Evolutionary conservation across 2,888 invertebrate genomes (phyloP).

Genomic region (Acleris laterana): DNA sequence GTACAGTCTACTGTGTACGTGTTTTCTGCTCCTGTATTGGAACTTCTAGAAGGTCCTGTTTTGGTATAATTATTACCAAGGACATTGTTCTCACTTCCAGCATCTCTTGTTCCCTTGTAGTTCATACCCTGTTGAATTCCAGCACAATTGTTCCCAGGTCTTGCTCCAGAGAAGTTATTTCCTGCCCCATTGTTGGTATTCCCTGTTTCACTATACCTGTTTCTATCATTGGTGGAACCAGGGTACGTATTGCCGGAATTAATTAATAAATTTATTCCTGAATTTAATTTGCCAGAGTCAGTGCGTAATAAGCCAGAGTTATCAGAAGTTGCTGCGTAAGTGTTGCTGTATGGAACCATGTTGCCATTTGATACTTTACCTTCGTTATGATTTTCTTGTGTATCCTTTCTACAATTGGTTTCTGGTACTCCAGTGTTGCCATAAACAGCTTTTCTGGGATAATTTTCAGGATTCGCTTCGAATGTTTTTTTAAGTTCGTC

Average conservation of each 20-base stretch:
- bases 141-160: not conserved
- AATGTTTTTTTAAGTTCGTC: not conserved
- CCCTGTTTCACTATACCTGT: not conserved
- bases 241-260: not conserved
- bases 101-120: not conserved
- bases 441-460: conserved; percentile 8
- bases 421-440: not conserved
- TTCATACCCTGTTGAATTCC: not conserved
- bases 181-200: not conserved
- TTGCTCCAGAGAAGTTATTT: not conserved
- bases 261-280: too few relatives aligned
- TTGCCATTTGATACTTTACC: not conserved
- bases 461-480: conserved; percentile 3
- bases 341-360: not conserved
- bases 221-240: not conserved
- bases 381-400: not conserved
- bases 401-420: not conserved
- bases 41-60: not conserved
- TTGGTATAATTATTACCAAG: not conserved
- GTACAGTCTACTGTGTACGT: not conserved
- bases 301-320: too few relatives aligned
- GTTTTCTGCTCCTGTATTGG: not conserved
- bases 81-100: not conserved
- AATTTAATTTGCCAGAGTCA: not conserved
- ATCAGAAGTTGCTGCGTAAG: not conserved